Evolutionary conservation across 1,140 invertebrate genomes (phyloP), one percentile per base, ranked within the genome.

Genomic region (Hycleus cichorii): DNA sequence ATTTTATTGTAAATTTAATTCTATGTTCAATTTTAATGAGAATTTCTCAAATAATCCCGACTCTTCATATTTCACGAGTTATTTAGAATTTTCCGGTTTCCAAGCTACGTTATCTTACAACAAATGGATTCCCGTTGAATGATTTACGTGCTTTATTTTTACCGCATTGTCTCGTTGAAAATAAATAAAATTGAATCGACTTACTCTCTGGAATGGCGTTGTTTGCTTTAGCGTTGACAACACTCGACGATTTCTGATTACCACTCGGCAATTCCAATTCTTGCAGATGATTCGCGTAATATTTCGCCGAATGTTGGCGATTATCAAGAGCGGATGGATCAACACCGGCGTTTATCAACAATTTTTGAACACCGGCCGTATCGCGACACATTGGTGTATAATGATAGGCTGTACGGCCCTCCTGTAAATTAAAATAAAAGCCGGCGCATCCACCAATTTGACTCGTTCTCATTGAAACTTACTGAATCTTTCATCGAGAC

Each of bases 351-450:
- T 79, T 75, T 57, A 83, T 77, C 43, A 92, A 72, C 47, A 84
- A 64, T 62, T 82, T 80, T 76, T 87, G 87, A 51, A 85, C 79
- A 0, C 72, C 69, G 38, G 81, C 78, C 11, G 82, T 78, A 62
- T 88, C 80, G 49, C 79, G 80, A 58, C 85, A 83, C 45, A 81
- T 81, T 1, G 84, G 81, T 24, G 86, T 87, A 74, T 92, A 94
- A 74, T 93, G 91, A 45, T 93, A 78, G 3, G 90, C 81, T 8
- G 87, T 91, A 62, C 90, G 79, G 8, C 88, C 88, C 63, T 87
- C 84, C 82, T 88, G 58, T 24, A 49, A 12, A 49, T 49, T 49
- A 11, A 18, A 18, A 18, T 18, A 1, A 18, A 18, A 49, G 3
- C 46, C 24, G 43, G 24, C 24, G 24, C 43, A 4, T 45, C 11